A percentile compares a stretch with the other conserved stretches of the same genome.
These are phyloP conservation scores for Aegithalos caudatus DNA, from an alignment of 2,113 vertebrate species.

Conservation along the genomic window DNA sequence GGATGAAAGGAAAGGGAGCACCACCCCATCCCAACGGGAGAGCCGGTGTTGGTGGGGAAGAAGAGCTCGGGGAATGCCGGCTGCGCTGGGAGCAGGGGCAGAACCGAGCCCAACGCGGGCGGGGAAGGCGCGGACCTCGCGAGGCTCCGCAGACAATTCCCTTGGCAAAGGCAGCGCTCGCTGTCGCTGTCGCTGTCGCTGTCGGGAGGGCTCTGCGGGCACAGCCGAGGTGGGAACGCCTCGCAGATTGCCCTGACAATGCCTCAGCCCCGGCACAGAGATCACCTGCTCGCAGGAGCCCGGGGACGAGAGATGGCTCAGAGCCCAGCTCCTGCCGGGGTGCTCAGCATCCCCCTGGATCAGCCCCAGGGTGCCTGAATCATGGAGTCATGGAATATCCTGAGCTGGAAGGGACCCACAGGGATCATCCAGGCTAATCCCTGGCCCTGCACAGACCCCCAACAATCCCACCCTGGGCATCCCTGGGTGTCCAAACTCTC, in stretches of 20 bases:
- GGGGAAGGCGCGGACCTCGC: background rate
- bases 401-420: background rate
- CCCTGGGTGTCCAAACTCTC: fast-evolving
- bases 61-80: background rate
- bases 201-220: background rate
- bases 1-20: fast-evolving
- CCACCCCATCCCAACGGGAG: background rate
- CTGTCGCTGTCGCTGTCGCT: background rate
- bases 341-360: background rate
- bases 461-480: background rate
- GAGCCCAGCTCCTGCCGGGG: fast-evolving
- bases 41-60: background rate
- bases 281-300: background rate
- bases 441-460: background rate
- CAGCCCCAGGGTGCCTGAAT: background rate
- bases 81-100: background rate
- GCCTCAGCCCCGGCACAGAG: background rate
- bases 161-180: background rate
- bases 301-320: background rate
- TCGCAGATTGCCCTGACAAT: background rate
- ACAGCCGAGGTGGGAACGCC: background rate
- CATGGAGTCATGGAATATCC: background rate
- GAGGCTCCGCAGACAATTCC: background rate
- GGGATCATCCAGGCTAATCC: fast-evolving
- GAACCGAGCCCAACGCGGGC: background rate